phyloP scores from a whole-genome alignment of 1,140 invertebrate genomes.

The Macrostomum lignano region DNA sequence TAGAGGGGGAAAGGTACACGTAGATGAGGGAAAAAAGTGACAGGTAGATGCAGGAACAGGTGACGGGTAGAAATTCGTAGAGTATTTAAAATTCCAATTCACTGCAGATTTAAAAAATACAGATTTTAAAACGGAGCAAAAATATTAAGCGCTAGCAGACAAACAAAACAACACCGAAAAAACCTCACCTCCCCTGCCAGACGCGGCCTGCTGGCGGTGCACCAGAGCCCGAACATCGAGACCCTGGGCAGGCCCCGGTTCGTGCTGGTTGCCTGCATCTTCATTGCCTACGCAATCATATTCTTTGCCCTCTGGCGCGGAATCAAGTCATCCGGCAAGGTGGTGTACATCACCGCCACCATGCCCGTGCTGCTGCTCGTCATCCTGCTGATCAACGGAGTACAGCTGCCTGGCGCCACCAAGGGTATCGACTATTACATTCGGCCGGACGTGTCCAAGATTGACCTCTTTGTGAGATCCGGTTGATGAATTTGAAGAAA shows the following conservation, averaged over 20 bases:
- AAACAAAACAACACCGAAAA: too few species aligned
- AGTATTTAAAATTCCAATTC: too few species aligned
- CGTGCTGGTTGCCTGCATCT: slow-evolving; percentile 12
- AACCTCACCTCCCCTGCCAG: too few species aligned
- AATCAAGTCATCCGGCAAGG: slow-evolving; percentile 17
- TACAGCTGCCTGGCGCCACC: slow-evolving; percentile 6
- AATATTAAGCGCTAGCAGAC: too few species aligned
- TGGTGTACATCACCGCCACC: slow-evolving; percentile 8
- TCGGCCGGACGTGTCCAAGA: slow-evolving; percentile 5
- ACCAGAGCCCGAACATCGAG: slow-evolving; percentile 10
- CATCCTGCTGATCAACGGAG: slow-evolving; percentile 7
- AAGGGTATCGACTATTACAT: slow-evolving; percentile 8
- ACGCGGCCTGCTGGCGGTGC: not conserved
- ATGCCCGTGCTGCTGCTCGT: slow-evolving; percentile 7
- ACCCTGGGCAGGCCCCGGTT: slow-evolving; percentile 13
- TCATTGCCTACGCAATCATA: slow-evolving; percentile 10
- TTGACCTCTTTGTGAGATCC: not conserved
- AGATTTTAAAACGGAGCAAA: too few species aligned
- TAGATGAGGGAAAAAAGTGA: too few species aligned
- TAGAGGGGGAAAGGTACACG: too few species aligned
- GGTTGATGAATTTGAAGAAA: not conserved
- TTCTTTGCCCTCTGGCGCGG: slow-evolving; percentile 17
- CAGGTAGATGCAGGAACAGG: too few species aligned
- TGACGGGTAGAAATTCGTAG: too few species aligned
- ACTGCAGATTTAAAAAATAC: too few species aligned